Base-by-base conservation (phyloP, 2,888 invertebrate species). In the Eurois occulta region DNA sequence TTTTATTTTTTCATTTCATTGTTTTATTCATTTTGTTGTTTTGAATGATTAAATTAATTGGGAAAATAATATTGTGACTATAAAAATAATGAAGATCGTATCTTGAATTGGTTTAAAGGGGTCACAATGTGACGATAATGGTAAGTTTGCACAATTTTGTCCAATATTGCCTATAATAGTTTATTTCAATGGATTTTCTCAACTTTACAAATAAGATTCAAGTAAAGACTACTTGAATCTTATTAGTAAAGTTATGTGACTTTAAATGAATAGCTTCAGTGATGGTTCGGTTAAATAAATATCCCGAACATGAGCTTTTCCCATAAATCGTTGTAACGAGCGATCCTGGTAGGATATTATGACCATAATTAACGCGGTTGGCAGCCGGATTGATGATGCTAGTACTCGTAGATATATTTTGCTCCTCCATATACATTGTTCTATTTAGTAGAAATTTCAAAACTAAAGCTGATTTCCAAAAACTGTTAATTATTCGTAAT, bases 251-350 rank as follows among this genome's bases (percentile, higher is more conserved):
- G 1, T 62, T 21, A 46, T 10, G 32, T 18, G 43, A 18, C 18
- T 28, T 5, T 24, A 38, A 38, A 18, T 18, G 1, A 16, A 41
- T 38, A 38, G 60, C 32, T 62, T 62, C 8, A 24, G 38, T 41
- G 16, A 16, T n/a, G 7, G 8, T 41, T 16, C 7, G 4, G 8
- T 13, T 13, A 52, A 0, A 32, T 58, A 43, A 35, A 55, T 58
- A 7, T 46, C 35, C 10, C 38, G n/a, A 35, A 78, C 32, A 28
- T 43, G 32, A 62, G 41, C 4, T 35, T 62, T 62, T 52, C 2
- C 28, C 48, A 72, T 78, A 79, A 52, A 80, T 71, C 11, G 13
- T 6, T 18, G 28, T 64, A 52, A 80, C 43, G 52, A 38, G 16
- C 18, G 10, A n/a, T 72, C 43, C 52, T 72, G 62, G 41, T 2